Conservation (phyloP, 2,888 invertebrate species). For the Drosophila prolongata region DNA sequence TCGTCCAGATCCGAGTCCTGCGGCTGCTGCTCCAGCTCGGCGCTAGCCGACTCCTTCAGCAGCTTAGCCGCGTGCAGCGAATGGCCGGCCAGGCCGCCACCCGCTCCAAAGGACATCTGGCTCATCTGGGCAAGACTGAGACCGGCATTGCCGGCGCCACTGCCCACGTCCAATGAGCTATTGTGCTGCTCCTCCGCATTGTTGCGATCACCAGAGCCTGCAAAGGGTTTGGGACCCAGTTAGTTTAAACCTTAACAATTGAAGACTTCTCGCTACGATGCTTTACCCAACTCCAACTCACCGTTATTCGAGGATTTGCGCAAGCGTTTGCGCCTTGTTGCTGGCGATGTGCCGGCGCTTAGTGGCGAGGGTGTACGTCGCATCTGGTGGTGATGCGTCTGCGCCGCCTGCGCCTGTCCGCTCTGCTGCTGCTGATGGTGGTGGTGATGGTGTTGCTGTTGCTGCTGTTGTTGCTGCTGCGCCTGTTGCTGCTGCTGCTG, state of each 20-base stretch:
- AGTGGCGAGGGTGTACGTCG: constrained; percentile 85
- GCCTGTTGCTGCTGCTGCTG: constrained; percentile 83
- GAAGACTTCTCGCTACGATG: constrained; percentile 49
- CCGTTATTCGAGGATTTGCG: constrained; percentile 88
- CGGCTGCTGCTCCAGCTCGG: constrained; percentile 85
- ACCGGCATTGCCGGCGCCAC: constrained; percentile 78
- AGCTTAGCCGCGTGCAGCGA: constrained; percentile 83
- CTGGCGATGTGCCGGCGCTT: constrained; percentile 87
- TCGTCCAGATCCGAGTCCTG: constrained; percentile 86
- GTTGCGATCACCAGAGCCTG: constrained; percentile 86
- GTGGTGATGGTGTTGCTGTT: constrained; percentile 78
- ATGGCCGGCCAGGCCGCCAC: constrained; percentile 78
- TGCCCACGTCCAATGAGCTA: constrained; percentile 76
- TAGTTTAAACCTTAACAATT: background rate
- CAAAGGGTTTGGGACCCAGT: background rate
- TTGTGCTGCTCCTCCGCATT: constrained; percentile 84
- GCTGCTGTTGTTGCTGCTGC: constrained; percentile 83
- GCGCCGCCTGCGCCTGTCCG: constrained; percentile 86
- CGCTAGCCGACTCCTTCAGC: constrained; percentile 84
- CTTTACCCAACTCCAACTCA: constrained; percentile 70
- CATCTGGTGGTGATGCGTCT: constrained; percentile 86
- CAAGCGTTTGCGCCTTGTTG: constrained; percentile 87
- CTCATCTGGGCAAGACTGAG: constrained; percentile 85
- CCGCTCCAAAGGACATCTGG: constrained; percentile 85
- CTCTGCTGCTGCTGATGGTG: constrained; percentile 86